These are phyloP conservation scores for Ctenicera cuprea DNA, from an alignment of 2,888 invertebrate species.

Conservation along the genomic window DNA sequence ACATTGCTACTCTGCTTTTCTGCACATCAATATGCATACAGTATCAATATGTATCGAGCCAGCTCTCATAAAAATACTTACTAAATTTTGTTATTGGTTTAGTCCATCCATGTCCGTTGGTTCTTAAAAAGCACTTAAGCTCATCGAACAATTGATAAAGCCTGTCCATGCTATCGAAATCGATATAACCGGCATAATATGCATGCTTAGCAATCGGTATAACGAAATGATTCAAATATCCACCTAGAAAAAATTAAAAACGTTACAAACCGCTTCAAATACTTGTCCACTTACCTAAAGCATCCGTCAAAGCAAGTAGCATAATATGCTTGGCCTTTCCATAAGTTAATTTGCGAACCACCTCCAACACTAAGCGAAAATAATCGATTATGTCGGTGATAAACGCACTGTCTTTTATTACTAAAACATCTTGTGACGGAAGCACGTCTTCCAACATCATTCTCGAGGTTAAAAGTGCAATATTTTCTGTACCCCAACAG, in stretches of 20 bases:
- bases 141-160: constrained; percentile 76
- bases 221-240: constrained; percentile 77
- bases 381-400: constrained; percentile 68
- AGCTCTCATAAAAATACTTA: constrained; percentile 3
- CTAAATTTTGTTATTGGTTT: constrained; percentile 54
- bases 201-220: constrained; percentile 77
- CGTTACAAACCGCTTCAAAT: neutral
- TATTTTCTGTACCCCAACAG: constrained; percentile 69
- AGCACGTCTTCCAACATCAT: constrained; percentile 68
- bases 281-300: constrained; percentile 60
- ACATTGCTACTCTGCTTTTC: too few relatives aligned
- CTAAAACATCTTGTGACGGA: constrained; percentile 63
- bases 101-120: constrained; percentile 78
- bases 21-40: too few relatives aligned
- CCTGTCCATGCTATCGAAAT: constrained; percentile 75
- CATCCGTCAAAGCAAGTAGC: constrained; percentile 68
- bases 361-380: constrained; percentile 65
- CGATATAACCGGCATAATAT: constrained; percentile 79
- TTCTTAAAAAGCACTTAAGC: constrained; percentile 76
- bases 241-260: constrained; percentile 75
- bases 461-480: constrained; percentile 68
- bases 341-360: constrained; percentile 61
- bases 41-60: neutral
- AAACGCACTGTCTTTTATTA: constrained; percentile 66
- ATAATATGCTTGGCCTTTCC: constrained; percentile 68